Percentiles rank a stretch among this genome's conserved stretches.
Conservation (phyloP, 2,113 vertebrate genomes). For the Trinectes maculatus region DNA sequence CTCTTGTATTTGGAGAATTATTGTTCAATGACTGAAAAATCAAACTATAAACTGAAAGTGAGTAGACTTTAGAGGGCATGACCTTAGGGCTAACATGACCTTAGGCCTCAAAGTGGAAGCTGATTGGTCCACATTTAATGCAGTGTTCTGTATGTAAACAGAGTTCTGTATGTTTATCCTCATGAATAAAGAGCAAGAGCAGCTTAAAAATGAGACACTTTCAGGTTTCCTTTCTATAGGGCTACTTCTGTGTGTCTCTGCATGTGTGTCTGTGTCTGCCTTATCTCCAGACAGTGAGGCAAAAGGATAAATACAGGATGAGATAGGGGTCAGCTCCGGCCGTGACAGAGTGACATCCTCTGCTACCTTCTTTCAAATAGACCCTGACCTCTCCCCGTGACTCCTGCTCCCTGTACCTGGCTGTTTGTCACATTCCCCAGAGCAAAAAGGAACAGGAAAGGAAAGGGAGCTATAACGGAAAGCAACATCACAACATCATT, state of each 20-base stretch:
- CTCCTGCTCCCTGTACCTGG: constrained; percentile 30
- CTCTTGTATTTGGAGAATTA: constrained; percentile 1
- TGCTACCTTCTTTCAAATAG: constrained; percentile 42
- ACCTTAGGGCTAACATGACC: constrained; percentile 33
- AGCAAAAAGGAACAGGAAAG: constrained; percentile 17
- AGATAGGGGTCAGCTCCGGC: constrained; percentile 53
- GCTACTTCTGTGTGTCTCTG: not conserved
- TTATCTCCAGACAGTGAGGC: constrained; percentile 24
- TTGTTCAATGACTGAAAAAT: not conserved
- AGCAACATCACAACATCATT: not conserved
- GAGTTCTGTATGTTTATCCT: constrained; percentile 46
- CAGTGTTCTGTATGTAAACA: too few species aligned
- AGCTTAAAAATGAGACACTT: constrained; percentile 24
- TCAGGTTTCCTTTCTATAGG: not conserved
- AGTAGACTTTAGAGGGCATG: constrained; percentile 19
- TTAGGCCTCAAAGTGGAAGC: constrained; percentile 27
- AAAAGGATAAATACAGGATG: constrained; percentile 47
- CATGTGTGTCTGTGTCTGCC: constrained; percentile 4
- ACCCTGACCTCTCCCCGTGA: constrained; percentile 28
- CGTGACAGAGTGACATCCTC: constrained; percentile 41
- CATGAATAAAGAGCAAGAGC: constrained; percentile 31
- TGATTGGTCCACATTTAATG: constrained; percentile 24
- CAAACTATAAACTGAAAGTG: constrained; percentile 13
- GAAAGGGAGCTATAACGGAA: not conserved
- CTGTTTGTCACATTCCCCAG: constrained; percentile 33